Percentiles rank a stretch among this genome's conserved stretches.
phyloP scores from a whole-genome alignment of 2,113 vertebrate species.

The Jacana jacana region DNA sequence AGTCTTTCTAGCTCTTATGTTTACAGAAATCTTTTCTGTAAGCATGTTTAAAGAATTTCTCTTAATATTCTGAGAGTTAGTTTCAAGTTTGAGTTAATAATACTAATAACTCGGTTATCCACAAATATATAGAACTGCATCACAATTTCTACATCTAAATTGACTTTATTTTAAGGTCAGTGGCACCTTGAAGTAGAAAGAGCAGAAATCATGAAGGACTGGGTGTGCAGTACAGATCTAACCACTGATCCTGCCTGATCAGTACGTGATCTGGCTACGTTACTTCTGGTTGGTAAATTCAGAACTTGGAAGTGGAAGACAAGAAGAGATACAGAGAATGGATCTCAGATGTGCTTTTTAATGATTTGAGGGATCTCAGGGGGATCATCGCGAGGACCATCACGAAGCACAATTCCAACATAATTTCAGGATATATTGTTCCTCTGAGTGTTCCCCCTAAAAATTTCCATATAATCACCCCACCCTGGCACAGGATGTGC shows the following conservation, averaged over 20 bases:
- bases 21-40: neutral
- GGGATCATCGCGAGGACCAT: neutral
- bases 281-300: neutral
- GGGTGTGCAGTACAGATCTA: neutral
- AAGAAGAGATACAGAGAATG: neutral
- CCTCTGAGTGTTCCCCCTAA: neutral
- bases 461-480: neutral
- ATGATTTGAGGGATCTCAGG: neutral
- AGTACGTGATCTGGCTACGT: accelerated
- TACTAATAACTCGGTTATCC: neutral
- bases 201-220: neutral
- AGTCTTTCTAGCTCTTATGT: neutral
- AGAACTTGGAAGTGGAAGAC: neutral
- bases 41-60: neutral
- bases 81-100: neutral
- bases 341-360: neutral
- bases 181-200: neutral
- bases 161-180: neutral
- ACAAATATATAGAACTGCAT: neutral
- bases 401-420: neutral
- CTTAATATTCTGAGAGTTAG: neutral
- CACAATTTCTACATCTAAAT: neutral
- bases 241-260: neutral
- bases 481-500: accelerated
- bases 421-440: neutral